These are phyloP conservation scores for Varecia variegata DNA, from an alignment of 2,797 vertebrate genomes.

Conservation along the genomic window DNA sequence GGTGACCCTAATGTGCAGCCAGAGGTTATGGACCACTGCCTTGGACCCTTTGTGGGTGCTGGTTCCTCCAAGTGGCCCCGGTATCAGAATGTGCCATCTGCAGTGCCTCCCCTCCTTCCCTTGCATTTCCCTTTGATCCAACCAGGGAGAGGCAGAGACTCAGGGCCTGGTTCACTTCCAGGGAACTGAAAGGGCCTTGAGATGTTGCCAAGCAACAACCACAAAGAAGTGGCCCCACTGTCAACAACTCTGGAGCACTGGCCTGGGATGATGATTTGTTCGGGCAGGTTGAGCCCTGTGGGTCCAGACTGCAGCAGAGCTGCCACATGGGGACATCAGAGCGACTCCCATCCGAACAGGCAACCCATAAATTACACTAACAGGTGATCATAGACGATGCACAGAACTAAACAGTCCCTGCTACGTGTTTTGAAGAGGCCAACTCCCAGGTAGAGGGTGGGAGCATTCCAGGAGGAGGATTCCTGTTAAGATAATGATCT, in stretches of 20 bases:
- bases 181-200: constrained; percentile 68
- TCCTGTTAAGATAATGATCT: constrained; percentile 62
- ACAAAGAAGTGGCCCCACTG: background rate
- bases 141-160: constrained; percentile 74
- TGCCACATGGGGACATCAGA: background rate
- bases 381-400: constrained; percentile 42
- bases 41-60: background rate
- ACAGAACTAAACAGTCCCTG: background rate
- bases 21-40: background rate
- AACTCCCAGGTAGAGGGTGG: background rate
- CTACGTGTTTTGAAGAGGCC: background rate
- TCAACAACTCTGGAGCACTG: background rate
- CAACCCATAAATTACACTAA: constrained; percentile 3
- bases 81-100: background rate
- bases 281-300: constrained; percentile 33
- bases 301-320: constrained; percentile 27
- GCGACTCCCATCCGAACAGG: background rate
- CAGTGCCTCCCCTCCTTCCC: background rate
- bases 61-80: background rate
- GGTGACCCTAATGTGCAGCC: background rate
- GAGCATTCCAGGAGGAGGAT: constrained; percentile 45
- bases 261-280: constrained; percentile 55
- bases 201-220: constrained; percentile 65
- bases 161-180: constrained; percentile 60
- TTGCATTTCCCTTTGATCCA: constrained; percentile 73